Evolutionary conservation across 2,113 vertebrate genomes (phyloP), one percentile per base, ranked within the genome.

Genomic region (Axis porcinus): DNA sequence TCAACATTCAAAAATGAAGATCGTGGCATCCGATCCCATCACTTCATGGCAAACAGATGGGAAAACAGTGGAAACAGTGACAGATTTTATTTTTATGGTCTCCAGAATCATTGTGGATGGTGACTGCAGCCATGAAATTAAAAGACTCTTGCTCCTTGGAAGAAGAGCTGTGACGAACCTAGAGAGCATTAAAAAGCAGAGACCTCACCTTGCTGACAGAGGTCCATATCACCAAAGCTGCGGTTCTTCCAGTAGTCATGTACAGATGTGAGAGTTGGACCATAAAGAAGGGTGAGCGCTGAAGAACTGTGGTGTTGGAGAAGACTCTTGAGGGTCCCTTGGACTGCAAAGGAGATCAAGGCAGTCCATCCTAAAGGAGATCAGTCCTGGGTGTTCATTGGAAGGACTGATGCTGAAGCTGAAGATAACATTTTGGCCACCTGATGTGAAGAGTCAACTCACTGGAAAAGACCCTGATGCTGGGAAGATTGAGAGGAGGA

Each of bases 241-340:
- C 7, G 70, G 40, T 15, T 43, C 14, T 27, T 27, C 70, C 3
- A 43, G 40, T 0, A 4, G 40, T 43, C 23, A 27, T 2, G 21
- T 7, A 76, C 40, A 2, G 23, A 2, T 1, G 40, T 2, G 70
- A 7, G 12, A 76, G 40, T 0, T 43, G 70, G 12, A 0, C 13
- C 23, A 15, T 4, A 15, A 27, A 7, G 40, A 43, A 27, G 23
- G 70, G 3, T 23, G 70, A 76, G 3, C 0, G 23, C 70, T 7
- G 40, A 15, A 43, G 70, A 43, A 43, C 36, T 43, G 70, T 4
- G 70, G 36, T 27, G 36, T 1, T 15, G 40, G 70, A 76, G 70
- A 76, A 76, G 70, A 15, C 70, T 43, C 40, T 15, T 4, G 70
- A 43, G 23, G 17, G 70, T 27, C 12, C 70, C 40, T 2, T 43